Evolutionary conservation across 2,113 vertebrate genomes (phyloP).

Genomic region (Talpa occidentalis): DNA sequence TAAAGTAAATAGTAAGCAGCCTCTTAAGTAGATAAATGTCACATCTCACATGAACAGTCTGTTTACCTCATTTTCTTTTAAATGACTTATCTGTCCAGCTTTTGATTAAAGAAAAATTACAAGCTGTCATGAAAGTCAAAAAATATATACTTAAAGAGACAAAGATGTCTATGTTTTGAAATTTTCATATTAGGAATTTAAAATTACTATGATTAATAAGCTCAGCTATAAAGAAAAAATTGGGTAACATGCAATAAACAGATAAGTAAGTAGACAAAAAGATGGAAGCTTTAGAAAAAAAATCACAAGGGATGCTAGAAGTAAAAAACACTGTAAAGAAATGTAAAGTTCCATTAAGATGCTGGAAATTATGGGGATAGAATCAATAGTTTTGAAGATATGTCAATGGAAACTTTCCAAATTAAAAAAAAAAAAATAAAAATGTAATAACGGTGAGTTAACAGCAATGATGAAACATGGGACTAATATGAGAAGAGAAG

Average conservation of each 20-base stretch:
- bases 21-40: background rate
- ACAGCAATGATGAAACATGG: too few species aligned
- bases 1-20: background rate
- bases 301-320: background rate
- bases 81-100: background rate
- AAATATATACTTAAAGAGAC: background rate
- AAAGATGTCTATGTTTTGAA: background rate
- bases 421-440: background rate
- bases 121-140: background rate
- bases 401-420: background rate
- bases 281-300: background rate
- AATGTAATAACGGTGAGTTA: background rate
- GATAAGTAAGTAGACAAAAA: background rate
- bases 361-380: background rate
- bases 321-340: background rate
- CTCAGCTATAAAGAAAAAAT: background rate
- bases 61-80: background rate
- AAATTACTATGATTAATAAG: background rate
- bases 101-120: background rate
- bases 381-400: background rate
- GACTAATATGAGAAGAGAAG: too few species aligned
- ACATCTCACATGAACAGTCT: background rate
- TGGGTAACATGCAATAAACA: background rate
- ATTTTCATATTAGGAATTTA: background rate
- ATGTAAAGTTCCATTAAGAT: background rate